These are phyloP conservation scores for Cydia amplana DNA, from an alignment of 1,140 invertebrate species.

Conservation along the genomic window DNA sequence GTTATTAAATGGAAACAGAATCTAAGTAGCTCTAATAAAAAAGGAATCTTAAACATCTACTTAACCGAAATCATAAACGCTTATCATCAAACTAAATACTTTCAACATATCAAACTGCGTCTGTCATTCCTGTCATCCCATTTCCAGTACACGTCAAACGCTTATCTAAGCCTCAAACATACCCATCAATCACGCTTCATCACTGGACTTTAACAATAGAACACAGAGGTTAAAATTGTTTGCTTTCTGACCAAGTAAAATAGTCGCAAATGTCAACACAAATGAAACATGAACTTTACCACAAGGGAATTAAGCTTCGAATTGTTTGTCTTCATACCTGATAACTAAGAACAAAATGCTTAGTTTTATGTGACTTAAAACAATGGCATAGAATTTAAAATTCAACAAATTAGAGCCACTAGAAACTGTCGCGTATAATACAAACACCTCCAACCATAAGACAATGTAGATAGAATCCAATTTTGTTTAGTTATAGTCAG, in stretches of 20 bases:
- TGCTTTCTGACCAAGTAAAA: not conserved
- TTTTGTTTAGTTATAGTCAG: not conserved
- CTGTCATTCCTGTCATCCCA: conserved; percentile 10
- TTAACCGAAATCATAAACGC: not conserved
- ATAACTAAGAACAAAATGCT: not conserved
- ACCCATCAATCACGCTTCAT: conserved; percentile 9
- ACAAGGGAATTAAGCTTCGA: not conserved
- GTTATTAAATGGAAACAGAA: no score
- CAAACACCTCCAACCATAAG: not conserved
- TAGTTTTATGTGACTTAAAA: not conserved
- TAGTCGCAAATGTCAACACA: conserved; percentile 3
- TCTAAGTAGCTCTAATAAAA: not conserved
- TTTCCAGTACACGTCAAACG: conserved; percentile 13
- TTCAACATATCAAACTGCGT: conserved; percentile 5
- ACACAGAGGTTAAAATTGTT: not conserved
- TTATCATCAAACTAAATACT: not conserved
- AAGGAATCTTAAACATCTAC: not conserved
- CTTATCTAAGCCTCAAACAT: conserved; percentile 13
- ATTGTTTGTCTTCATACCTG: not conserved
- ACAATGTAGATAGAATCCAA: not conserved
- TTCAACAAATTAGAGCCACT: not conserved
- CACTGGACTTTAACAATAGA: not conserved
- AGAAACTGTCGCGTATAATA: not conserved
- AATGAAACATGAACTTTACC: not conserved
- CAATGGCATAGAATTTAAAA: conserved; percentile 3